Conservation (phyloP, 35 echinoderm and acorn worm species). For the Patiria miniata region DNA sequence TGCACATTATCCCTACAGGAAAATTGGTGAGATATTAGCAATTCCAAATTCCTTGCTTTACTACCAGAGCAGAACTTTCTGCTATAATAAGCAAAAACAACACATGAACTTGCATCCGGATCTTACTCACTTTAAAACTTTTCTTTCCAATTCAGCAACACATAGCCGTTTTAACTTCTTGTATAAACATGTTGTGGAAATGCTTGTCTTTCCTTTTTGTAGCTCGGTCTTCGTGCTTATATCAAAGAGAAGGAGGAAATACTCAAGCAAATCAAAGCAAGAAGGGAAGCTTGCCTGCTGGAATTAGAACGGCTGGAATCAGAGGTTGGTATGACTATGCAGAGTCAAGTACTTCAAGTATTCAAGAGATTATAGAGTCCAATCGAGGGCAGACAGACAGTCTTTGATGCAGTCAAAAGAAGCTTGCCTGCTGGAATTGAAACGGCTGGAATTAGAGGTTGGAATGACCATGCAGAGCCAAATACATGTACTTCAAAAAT, state of each 20-base stretch:
- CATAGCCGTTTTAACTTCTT: too few relatives aligned
- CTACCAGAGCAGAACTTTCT: too few relatives aligned
- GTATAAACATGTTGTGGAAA: too few relatives aligned
- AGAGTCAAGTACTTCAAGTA: not conserved
- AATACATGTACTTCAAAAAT: not conserved
- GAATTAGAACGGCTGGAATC: slow-evolving; percentile 60
- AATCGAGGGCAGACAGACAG: too few relatives aligned
- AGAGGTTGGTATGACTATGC: slow-evolving; percentile 48
- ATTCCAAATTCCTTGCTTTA: too few relatives aligned
- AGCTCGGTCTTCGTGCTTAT: slow-evolving; percentile 73
- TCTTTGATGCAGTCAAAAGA: too few relatives aligned
- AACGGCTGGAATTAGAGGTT: slow-evolving; percentile 53
- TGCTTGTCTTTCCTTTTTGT: not conserved
- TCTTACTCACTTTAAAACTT: too few relatives aligned
- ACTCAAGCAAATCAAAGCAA: slow-evolving; percentile 54
- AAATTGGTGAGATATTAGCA: too few relatives aligned
- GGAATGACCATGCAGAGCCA: slow-evolving; percentile 34
- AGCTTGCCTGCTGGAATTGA: slow-evolving; percentile 57
- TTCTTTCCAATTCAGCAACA: too few relatives aligned
- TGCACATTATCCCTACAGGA: too few relatives aligned
- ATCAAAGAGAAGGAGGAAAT: slow-evolving; percentile 63
- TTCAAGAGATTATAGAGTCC: not conserved
- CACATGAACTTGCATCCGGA: too few relatives aligned
- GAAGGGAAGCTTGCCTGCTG: slow-evolving; percentile 54
- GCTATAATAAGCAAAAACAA: too few relatives aligned